Conservation (phyloP, 2,888 invertebrate genomes). For the Drosophila anceps region DNA sequence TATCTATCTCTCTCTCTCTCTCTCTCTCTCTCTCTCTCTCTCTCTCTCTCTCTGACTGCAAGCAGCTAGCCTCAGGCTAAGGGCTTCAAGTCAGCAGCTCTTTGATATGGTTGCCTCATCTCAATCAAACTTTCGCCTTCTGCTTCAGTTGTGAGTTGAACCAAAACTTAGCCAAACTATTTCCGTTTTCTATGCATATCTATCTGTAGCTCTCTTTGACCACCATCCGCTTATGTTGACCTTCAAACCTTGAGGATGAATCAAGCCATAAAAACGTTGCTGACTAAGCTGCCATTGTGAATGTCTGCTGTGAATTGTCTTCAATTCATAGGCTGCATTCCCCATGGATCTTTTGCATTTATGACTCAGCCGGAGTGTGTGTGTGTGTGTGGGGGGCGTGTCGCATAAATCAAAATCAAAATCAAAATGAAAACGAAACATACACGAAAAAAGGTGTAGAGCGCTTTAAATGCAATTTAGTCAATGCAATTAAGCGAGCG, state of each 20-base stretch:
- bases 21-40: too few species aligned
- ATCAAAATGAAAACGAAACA: slow-evolving; percentile 37
- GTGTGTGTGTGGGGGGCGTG: slow-evolving; percentile 34
- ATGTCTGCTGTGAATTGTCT: slow-evolving; percentile 1
- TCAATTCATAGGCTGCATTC: slow-evolving; percentile 10
- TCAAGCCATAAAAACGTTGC: not conserved
- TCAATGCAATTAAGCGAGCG: slow-evolving; percentile 65
- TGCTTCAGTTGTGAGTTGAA: not conserved
- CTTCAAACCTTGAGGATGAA: not conserved
- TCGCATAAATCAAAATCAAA: slow-evolving; percentile 45
- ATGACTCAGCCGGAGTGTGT: too few species aligned
- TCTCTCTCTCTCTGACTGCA: too few species aligned
- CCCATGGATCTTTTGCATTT: slow-evolving; percentile 17
- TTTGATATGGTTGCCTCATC: not conserved
- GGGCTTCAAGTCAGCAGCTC: not conserved
- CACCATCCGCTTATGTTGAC: not conserved
- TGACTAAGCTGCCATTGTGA: slow-evolving; percentile 4
- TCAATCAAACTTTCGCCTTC: not conserved
- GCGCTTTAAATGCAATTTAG: slow-evolving; percentile 75
- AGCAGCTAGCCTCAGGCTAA: too few species aligned
- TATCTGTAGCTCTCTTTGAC: not conserved
- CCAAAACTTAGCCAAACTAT: not conserved
- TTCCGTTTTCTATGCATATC: not conserved
- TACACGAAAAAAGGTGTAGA: slow-evolving; percentile 4
- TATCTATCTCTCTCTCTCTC: too few species aligned